These are phyloP conservation scores for Aethina tumida DNA, from an alignment of 1,140 invertebrate species.

Conservation along the genomic window DNA sequence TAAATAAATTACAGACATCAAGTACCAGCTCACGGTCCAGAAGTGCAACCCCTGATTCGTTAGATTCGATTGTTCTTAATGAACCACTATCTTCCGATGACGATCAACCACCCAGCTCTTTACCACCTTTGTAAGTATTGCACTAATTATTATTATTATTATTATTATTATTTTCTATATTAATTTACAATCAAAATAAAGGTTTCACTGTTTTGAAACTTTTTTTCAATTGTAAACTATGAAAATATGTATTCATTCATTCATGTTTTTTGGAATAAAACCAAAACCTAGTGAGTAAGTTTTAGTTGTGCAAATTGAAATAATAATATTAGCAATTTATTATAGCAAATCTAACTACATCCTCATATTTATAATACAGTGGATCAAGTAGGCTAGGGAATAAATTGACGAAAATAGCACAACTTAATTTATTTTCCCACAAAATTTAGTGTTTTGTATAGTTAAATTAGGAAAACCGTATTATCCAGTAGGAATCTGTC, in stretches of 20 bases:
- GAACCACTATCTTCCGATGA: constrained; percentile 32
- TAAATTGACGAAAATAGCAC: too few relatives aligned
- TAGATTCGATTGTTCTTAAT: constrained; percentile 50
- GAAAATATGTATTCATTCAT: background rate
- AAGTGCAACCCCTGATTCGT: constrained; percentile 77
- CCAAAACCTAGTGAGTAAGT: too few relatives aligned
- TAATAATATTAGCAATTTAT: too few relatives aligned
- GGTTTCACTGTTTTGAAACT: background rate
- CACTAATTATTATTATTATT: constrained; percentile 9
- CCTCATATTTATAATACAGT: too few relatives aligned
- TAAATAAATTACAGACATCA: constrained; percentile 38
- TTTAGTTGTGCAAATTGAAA: too few relatives aligned
- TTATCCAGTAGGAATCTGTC: too few relatives aligned
- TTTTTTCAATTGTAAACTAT: constrained; percentile 2
- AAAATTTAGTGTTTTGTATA: too few relatives aligned
- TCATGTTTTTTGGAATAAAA: constrained; percentile 12
- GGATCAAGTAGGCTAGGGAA: too few relatives aligned
- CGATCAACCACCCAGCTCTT: constrained; percentile 25
- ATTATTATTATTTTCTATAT: constrained; percentile 2
- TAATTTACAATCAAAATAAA: constrained; percentile 8
- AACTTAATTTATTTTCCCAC: too few relatives aligned
- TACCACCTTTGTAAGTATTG: constrained; percentile 28
- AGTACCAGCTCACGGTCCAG: constrained; percentile 67
- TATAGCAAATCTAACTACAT: too few relatives aligned
- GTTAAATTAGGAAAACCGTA: too few relatives aligned